phyloP scores from a whole-genome alignment of 2,797 vertebrate genomes.

The Enteromius anoplus region DNA sequence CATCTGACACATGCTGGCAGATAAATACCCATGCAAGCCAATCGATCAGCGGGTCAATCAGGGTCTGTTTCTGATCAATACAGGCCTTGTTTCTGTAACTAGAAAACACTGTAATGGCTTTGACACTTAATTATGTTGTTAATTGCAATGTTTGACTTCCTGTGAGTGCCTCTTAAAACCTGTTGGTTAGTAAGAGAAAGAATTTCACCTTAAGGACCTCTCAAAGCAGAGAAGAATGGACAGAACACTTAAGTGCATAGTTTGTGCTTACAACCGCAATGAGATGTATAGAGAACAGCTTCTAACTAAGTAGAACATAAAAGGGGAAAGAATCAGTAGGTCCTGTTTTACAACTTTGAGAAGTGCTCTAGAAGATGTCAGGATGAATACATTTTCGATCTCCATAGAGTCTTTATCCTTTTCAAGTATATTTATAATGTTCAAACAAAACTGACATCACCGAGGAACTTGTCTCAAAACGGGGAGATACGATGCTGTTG shows the following conservation, averaged over 20 bases:
- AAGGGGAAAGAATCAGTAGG: slow-evolving; percentile 21
- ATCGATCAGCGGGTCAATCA: slow-evolving; percentile 83
- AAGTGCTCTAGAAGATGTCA: slow-evolving; percentile 1
- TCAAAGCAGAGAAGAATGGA: slow-evolving; percentile 11
- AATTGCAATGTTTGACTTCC: slow-evolving; percentile 78
- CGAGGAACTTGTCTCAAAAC: slow-evolving; percentile 57
- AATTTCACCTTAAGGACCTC: slow-evolving; percentile 45
- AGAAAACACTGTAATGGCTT: slow-evolving; percentile 79
- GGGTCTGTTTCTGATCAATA: slow-evolving; percentile 77
- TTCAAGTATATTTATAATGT: slow-evolving; percentile 41
- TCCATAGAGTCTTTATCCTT: slow-evolving; percentile 38
- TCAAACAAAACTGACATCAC: slow-evolving; percentile 48
- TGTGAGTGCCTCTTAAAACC: slow-evolving; percentile 63
- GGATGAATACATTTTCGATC: slow-evolving; percentile 22
- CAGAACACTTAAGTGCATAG: slow-evolving; percentile 7
- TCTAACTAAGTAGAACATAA: slow-evolving; percentile 1
- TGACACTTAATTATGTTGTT: slow-evolving; percentile 81
- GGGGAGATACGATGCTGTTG: slow-evolving; percentile 71
- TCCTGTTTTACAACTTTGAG: slow-evolving; percentile 36
- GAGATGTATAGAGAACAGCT: background rate
- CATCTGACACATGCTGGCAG: slow-evolving; percentile 73
- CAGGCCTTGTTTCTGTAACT: slow-evolving; percentile 81
- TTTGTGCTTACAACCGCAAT: background rate
- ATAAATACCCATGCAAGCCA: slow-evolving; percentile 79
- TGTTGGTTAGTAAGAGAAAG: slow-evolving; percentile 60